phyloP scores from a whole-genome alignment of 2,113 vertebrate species.

The Dolichotis patagonum region DNA sequence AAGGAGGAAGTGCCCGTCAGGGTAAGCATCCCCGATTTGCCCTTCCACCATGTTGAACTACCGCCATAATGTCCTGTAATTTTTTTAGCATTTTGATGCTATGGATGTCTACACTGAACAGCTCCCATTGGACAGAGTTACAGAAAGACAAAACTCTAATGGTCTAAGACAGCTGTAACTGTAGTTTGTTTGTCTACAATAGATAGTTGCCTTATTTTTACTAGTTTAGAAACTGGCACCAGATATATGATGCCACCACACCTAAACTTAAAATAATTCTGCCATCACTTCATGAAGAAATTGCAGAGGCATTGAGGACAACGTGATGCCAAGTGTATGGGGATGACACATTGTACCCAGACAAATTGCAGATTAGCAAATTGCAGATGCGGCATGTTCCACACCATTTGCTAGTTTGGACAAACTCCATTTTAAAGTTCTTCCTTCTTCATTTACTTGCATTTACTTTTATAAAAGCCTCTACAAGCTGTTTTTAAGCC shows the following conservation, averaged over 20 bases:
- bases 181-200: neutral
- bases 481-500: neutral
- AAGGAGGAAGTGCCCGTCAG: too few species aligned
- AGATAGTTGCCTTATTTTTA: neutral
- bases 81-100: neutral
- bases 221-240: neutral
- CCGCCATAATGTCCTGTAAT: too few species aligned
- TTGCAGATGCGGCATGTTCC: too few species aligned
- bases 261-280: neutral
- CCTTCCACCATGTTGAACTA: too few species aligned
- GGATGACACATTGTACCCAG: neutral
- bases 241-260: neutral
- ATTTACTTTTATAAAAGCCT: neutral
- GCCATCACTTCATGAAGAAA: neutral
- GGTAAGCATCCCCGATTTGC: too few species aligned
- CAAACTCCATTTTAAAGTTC: neutral
- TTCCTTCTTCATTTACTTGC: neutral
- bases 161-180: too few species aligned
- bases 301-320: neutral
- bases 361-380: neutral
- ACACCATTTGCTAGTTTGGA: neutral
- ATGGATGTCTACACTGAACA: neutral
- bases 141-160: neutral
- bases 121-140: neutral
- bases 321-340: neutral